Evolutionary conservation across 1,140 invertebrate species (phyloP).

Genomic region (Papilio dardanus): DNA sequence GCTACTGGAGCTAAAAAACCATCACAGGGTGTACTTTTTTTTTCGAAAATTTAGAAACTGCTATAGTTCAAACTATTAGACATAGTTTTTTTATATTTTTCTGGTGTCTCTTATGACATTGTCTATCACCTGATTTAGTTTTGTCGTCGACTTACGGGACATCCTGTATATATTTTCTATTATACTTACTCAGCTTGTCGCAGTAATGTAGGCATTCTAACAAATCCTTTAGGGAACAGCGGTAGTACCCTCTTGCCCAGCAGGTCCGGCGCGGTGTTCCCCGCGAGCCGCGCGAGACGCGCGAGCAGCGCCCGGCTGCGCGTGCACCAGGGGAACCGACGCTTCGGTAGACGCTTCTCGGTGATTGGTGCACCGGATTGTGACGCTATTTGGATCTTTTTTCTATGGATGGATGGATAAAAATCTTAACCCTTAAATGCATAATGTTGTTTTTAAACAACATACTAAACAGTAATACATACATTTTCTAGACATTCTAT

Average conservation of each 20-base stretch:
- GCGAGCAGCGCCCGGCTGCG: slow-evolving; percentile 57
- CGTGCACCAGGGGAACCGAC: slow-evolving; percentile 76
- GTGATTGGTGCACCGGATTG: slow-evolving; percentile 49
- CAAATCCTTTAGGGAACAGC: slow-evolving; percentile 75
- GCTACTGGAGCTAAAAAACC: no score
- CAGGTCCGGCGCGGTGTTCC: slow-evolving; percentile 49
- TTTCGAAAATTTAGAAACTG: no score
- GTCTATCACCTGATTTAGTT: no score
- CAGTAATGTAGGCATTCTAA: slow-evolving; percentile 73
- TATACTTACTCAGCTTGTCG: slow-evolving; percentile 69
- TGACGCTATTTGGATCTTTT: slow-evolving; percentile 60
- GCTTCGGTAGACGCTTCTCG: slow-evolving; percentile 74
- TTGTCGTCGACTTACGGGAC: no score
- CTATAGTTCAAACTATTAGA: no score
- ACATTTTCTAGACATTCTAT: no score
- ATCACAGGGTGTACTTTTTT: no score
- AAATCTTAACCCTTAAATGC: slow-evolving; percentile 1
- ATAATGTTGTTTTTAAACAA: no score
- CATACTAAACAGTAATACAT: no score
- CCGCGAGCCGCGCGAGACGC: slow-evolving; percentile 48
- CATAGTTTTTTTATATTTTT: no score
- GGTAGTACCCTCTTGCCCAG: slow-evolving; percentile 65
- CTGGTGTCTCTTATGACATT: no score
- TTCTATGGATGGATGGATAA: slow-evolving; percentile 49
- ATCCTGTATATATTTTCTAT: no score